phyloP scores from a whole-genome alignment of 2,888 invertebrate species.

The Patella pellucida region DNA sequence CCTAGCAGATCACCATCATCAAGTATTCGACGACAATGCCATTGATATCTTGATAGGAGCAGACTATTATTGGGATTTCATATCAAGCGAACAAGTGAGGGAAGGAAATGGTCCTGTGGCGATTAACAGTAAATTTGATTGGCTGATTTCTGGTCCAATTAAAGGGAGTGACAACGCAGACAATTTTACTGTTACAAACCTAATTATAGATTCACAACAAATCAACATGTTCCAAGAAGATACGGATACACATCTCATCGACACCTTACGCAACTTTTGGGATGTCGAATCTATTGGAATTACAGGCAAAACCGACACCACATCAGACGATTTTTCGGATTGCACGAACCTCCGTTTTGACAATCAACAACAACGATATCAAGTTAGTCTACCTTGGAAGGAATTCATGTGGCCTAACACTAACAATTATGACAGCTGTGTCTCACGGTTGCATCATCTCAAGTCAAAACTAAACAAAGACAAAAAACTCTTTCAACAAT shows the following conservation, averaged over 20 bases:
- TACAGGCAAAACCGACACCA: no score
- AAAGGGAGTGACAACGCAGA: background rate
- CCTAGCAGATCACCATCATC: background rate
- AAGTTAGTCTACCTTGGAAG: constrained; percentile 11
- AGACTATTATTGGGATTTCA: constrained; percentile 1
- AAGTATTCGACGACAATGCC: background rate
- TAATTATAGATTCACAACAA: background rate
- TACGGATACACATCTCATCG: background rate
- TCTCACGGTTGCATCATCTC: background rate
- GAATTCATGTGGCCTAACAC: background rate
- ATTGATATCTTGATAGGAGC: background rate
- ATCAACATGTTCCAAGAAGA: background rate
- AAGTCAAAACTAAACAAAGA: background rate
- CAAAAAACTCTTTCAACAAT: constrained; percentile 3
- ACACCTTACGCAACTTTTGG: background rate
- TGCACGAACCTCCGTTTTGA: background rate
- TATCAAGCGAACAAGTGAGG: background rate
- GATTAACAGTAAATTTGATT: background rate
- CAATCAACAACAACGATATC: background rate
- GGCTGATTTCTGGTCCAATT: background rate
- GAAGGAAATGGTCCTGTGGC: background rate
- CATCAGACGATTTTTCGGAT: background rate
- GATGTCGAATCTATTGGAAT: constrained; percentile 10
- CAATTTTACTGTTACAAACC: background rate
- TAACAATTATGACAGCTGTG: background rate